phyloP scores from a whole-genome alignment of 2,888 invertebrate genomes.

The Tribolium freemani region DNA sequence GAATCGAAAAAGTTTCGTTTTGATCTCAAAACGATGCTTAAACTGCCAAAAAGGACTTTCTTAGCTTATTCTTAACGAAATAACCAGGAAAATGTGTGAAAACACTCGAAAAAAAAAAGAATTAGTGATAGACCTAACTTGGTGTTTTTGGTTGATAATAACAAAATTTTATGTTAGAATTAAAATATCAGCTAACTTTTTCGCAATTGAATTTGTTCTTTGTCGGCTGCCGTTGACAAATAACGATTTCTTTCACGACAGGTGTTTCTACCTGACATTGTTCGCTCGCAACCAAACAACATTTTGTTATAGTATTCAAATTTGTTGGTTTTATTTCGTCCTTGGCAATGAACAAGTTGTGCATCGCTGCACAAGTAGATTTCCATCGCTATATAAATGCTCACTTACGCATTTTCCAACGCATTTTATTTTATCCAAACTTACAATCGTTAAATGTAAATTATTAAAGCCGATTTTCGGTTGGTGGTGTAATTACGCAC shows the following conservation, averaged over 20 bases:
- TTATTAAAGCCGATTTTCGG: background rate
- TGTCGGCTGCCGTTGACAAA: too few species aligned
- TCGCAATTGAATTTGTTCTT: too few species aligned
- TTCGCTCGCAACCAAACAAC: background rate
- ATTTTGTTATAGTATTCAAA: background rate
- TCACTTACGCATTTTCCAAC: conserved; percentile 19
- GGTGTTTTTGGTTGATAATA: too few species aligned
- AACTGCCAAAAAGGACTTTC: too few species aligned
- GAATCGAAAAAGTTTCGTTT: too few species aligned
- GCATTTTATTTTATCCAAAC: conserved; percentile 14
- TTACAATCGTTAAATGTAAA: background rate
- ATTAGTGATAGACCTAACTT: too few species aligned
- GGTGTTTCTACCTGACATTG: background rate
- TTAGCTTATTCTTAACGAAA: too few species aligned
- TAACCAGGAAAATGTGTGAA: too few species aligned
- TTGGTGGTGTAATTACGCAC: background rate
- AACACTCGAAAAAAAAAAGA: too few species aligned
- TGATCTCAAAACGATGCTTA: too few species aligned
- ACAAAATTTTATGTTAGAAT: too few species aligned
- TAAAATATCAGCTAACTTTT: too few species aligned
- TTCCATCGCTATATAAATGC: conserved; percentile 12
- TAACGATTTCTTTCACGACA: background rate
- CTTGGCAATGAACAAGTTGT: conserved; percentile 33
- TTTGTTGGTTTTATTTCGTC: background rate
- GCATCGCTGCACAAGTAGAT: conserved; percentile 21